Conservation (phyloP, 2,113 vertebrate genomes). For the Lycocorax pyrrhopterus region DNA sequence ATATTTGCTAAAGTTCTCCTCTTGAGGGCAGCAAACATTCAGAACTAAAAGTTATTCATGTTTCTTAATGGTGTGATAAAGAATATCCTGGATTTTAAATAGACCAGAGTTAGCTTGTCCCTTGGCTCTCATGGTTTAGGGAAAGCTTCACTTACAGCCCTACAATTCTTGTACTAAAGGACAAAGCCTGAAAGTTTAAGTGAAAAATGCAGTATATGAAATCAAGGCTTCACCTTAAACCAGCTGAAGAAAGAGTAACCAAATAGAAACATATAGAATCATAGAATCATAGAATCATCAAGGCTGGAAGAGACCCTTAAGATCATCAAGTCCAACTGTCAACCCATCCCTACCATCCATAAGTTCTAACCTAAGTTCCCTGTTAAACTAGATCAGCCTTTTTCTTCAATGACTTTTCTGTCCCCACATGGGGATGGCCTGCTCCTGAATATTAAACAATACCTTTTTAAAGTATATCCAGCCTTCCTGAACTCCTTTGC, state of each 20-base stretch:
- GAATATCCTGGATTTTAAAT: neutral
- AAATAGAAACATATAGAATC: neutral
- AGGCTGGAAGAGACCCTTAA: neutral
- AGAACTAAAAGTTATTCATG: neutral
- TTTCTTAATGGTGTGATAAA: neutral
- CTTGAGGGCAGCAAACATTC: conserved; percentile 63
- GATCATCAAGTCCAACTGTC: neutral
- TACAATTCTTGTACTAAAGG: neutral
- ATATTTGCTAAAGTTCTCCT: conserved; percentile 16
- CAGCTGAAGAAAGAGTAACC: neutral
- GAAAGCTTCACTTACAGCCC: neutral
- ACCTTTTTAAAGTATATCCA: neutral
- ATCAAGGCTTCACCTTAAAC: neutral
- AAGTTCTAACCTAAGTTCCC: neutral
- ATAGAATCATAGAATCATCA: neutral
- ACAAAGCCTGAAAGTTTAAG: neutral
- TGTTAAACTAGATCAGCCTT: neutral
- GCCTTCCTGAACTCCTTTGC: neutral
- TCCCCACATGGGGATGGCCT: neutral
- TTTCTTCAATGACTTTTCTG: neutral
- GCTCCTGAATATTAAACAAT: neutral
- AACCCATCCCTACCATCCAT: too few species aligned
- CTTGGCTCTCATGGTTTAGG: neutral
- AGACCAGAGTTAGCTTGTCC: neutral
- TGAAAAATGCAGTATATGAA: neutral